A percentile compares a stretch with the other conserved stretches of the same genome.
Evolutionary conservation across 2,888 invertebrate genomes (phyloP).

Genomic region (Andrena trimmerana): DNA sequence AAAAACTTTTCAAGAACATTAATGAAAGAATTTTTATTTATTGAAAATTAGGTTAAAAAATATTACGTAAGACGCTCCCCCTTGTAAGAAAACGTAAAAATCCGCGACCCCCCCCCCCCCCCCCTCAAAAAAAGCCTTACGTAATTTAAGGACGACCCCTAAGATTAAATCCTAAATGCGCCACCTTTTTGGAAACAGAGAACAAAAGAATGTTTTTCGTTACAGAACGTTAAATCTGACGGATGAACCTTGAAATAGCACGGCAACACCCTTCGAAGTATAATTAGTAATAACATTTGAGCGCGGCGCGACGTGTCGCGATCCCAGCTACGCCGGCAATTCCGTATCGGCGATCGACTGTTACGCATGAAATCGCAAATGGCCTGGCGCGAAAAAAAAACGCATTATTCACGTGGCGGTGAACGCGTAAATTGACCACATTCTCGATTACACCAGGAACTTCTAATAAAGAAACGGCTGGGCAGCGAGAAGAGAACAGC

Average conservation of each 20-base stretch:
- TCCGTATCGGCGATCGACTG: slow-evolving; percentile 43
- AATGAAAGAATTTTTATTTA: no score
- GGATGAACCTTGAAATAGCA: background rate
- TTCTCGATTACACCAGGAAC: slow-evolving; percentile 47
- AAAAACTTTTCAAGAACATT: no score
- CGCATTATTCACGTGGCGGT: slow-evolving; percentile 24
- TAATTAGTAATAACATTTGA: slow-evolving; percentile 26
- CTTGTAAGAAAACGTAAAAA: no score
- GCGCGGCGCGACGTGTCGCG: slow-evolving; percentile 23
- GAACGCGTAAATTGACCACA: slow-evolving; percentile 31
- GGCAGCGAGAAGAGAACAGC: background rate
- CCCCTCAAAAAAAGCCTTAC: no score
- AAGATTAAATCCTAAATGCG: no score
- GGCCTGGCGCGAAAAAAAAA: slow-evolving; percentile 23
- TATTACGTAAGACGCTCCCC: no score
- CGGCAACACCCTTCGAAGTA: background rate
- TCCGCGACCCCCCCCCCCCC: no score
- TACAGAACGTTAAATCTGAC: no score
- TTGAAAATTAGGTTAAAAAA: no score
- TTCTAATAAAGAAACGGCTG: slow-evolving; percentile 1
- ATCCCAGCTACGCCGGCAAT: slow-evolving; percentile 3
- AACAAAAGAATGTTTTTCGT: no score
- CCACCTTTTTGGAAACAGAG: no score
- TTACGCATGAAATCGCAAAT: slow-evolving; percentile 57
- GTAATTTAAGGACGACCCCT: no score